phyloP scores from a whole-genome alignment of 1,140 invertebrate genomes.

The Meloidogyne floridensis region DNA sequence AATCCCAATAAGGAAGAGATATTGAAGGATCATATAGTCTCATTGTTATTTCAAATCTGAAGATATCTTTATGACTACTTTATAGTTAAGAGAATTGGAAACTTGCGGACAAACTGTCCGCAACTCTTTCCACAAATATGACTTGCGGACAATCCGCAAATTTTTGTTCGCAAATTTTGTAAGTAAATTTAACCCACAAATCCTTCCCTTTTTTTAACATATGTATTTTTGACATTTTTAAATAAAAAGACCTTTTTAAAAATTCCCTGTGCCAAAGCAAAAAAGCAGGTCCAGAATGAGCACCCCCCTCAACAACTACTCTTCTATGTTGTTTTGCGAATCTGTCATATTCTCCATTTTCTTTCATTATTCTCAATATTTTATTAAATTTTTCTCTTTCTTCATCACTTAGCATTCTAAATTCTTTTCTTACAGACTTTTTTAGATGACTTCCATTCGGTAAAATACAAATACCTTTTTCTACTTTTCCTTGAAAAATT shows the following conservation, averaged over 20 bases:
- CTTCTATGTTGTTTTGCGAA: slow-evolving; percentile 3
- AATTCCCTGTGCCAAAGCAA: slow-evolving; percentile 25
- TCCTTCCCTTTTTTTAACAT: too few species aligned
- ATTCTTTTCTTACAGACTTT: slow-evolving; percentile 52
- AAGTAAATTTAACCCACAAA: too few species aligned
- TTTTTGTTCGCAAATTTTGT: too few species aligned
- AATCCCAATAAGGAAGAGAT: slow-evolving; percentile 28
- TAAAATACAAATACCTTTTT: slow-evolving; percentile 34
- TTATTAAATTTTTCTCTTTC: slow-evolving; percentile 53
- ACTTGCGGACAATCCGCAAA: too few species aligned
- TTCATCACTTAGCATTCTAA: slow-evolving; percentile 42
- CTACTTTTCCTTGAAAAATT: background rate
- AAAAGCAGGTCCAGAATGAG: slow-evolving; percentile 14
- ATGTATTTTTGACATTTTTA: background rate
- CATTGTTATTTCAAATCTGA: slow-evolving; percentile 24
- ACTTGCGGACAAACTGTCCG: background rate
- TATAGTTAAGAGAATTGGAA: too few species aligned
- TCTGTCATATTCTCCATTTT: slow-evolving; percentile 46
- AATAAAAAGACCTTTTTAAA: slow-evolving; percentile 23
- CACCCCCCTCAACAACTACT: background rate
- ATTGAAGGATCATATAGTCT: slow-evolving; percentile 12
- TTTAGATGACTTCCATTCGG: slow-evolving; percentile 33
- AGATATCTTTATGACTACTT: too few species aligned
- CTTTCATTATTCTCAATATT: slow-evolving; percentile 65
- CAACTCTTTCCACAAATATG: too few species aligned